Base-by-base conservation (phyloP, 2,797 vertebrate genomes). In the Coregonus suidteri region DNA sequence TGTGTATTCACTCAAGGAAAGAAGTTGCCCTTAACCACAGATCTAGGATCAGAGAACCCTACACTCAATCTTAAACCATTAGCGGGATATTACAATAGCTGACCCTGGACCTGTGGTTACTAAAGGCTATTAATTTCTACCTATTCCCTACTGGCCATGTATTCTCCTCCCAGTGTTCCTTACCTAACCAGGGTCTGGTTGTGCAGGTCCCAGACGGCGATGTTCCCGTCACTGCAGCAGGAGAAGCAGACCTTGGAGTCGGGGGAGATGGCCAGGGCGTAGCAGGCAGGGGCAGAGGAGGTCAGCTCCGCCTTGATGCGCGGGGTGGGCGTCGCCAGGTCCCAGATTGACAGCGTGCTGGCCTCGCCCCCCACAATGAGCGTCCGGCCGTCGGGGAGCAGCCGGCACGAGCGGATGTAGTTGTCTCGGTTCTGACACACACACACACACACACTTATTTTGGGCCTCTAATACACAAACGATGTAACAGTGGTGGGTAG, bases 191-290 rank as follows among this genome's bases (percentile, higher is more conserved):
- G 95, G 0, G 97, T 98, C 93, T 98, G 97, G 93, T 98, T 99
- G 94, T 99, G 97, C 82, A 98, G 94, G 88, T 99, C 97, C 97
- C 97, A 99, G 18, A 99, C 97, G 0, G 97, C 97, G 0, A 99
- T 98, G 92, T 99, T 99, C 35, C 97, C 97, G 0, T 98, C 97
- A 0, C 96, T 97, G 94, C 97, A 99, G 93, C 97, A 99, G 65
- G 97, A 99, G 92, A 98, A 99, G 93, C 97, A 99, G 85, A 98
- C 97, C 89, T 99, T 99, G 93, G 97, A 97, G 1, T 99, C 97
- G 0, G 97, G 97, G 91, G 97, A 98, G 93, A 99, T 99, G 87
- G 97, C 97, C 91, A 99, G 89, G 31, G 97, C 97, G 0, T 99
- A 99, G 91, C 97, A 99, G 35, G 97, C 97, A 0, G 97, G 97